Conservation (phyloP, 1,140 invertebrate species). For the Archivesica marissinica region DNA sequence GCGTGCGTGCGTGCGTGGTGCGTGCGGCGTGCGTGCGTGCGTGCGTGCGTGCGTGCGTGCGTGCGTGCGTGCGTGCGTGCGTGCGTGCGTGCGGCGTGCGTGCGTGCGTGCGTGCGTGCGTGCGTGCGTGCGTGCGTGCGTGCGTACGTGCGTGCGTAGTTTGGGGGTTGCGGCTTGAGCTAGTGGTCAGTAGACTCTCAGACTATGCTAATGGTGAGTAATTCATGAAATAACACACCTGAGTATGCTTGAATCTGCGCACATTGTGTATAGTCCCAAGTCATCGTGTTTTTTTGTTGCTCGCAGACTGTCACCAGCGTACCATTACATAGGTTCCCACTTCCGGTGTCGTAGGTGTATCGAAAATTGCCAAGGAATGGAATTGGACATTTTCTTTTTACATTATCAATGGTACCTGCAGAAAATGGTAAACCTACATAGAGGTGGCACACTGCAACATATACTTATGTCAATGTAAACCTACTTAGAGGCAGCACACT, state of each 20-base stretch:
- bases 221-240: constrained; percentile 35
- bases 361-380: constrained; percentile 62
- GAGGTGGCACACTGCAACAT: too few relatives aligned
- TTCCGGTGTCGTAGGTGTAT: constrained; percentile 65
- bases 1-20: too few relatives aligned
- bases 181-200: too few relatives aligned
- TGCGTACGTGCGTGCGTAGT: too few relatives aligned
- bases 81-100: too few relatives aligned
- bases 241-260: constrained; percentile 67
- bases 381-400: constrained; percentile 61
- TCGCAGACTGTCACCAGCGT: constrained; percentile 61
- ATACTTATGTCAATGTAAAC: too few relatives aligned
- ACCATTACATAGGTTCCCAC: constrained; percentile 66
- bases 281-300: constrained; percentile 52
- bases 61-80: background rate
- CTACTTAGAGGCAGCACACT: too few relatives aligned
- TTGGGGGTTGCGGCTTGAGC: too few relatives aligned
- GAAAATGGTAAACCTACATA: too few relatives aligned
- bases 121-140: too few relatives aligned
- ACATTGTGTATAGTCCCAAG: constrained; percentile 63
- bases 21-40: too few relatives aligned
- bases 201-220: background rate
- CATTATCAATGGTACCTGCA: constrained; percentile 57
- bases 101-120: too few relatives aligned
- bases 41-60: background rate